Percentiles rank a stretch among this genome's conserved stretches.
Evolutionary conservation across 2,797 vertebrate genomes (phyloP).

Genomic region (Micrastur ruficollis): DNA sequence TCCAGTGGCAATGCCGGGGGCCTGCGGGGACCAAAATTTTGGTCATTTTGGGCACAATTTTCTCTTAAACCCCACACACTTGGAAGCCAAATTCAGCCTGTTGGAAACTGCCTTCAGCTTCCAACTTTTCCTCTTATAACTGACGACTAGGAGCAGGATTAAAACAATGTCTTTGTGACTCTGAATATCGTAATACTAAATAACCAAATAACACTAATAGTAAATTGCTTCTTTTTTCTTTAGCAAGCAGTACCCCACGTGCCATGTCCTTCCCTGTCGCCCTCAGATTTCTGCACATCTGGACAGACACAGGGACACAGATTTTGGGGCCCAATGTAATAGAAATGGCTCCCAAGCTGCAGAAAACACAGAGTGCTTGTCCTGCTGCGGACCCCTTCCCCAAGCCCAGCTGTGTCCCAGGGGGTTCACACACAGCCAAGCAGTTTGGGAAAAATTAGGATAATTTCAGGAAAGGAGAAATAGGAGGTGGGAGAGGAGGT

Average conservation of each 20-base stretch:
- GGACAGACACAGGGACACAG: not conserved
- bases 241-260: too few relatives aligned
- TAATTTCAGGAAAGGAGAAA: not conserved
- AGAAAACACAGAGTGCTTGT: not conserved
- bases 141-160: not conserved
- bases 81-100: not conserved
- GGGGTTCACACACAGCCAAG: too few relatives aligned
- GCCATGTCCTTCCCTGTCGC: not conserved
- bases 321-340: not conserved
- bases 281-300: not conserved
- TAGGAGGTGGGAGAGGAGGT: not conserved
- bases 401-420: not conserved
- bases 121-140: not conserved
- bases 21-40: too few relatives aligned
- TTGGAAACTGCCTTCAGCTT: not conserved
- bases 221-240: not conserved
- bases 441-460: not conserved
- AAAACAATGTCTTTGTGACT: not conserved
- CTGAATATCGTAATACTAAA: not conserved
- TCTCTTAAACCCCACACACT: not conserved
- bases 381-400: not conserved
- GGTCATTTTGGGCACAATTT: too few relatives aligned
- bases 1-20: too few relatives aligned
- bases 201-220: too few relatives aligned
- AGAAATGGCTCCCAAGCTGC: not conserved